Percentiles rank a stretch among this genome's conserved stretches.
Conservation (phyloP, 2,113 vertebrate species). For the Hiodon alosoides region DNA sequence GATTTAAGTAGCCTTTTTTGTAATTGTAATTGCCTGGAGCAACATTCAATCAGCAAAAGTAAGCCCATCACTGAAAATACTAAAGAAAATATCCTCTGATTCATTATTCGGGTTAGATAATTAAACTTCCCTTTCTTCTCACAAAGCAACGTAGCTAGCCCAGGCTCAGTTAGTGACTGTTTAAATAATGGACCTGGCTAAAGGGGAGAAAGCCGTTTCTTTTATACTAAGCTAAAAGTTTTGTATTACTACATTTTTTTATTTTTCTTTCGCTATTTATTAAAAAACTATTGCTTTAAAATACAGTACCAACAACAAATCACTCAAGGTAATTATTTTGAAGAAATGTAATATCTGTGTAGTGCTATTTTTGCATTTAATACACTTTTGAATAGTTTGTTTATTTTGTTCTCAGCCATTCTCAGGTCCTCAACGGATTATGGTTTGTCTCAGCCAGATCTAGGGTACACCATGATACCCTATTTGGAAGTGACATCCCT, state of each 20-base stretch:
- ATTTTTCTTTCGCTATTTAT: not conserved
- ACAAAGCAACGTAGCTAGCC: not conserved
- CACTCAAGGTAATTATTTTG: no score
- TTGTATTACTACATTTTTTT: not conserved
- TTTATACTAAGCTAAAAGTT: constrained; percentile 1
- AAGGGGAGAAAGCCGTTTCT: no score
- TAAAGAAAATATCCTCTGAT: constrained; percentile 8
- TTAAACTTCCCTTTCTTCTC: constrained; percentile 2
- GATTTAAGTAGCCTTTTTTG: not conserved
- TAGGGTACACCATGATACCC: not conserved
- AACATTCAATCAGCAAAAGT: not conserved
- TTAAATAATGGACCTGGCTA: no score
- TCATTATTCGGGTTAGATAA: constrained; percentile 3
- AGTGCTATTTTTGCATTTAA: not conserved
- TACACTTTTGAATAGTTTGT: not conserved
- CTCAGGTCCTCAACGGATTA: not conserved
- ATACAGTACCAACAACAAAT: no score
- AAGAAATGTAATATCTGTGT: not conserved
- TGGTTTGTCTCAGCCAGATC: not conserved
- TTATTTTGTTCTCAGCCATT: not conserved
- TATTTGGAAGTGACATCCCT: constrained; percentile 2
- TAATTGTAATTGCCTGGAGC: not conserved
- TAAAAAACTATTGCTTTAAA: no score
- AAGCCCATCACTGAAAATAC: not conserved
- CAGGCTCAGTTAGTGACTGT: no score